Conservation (phyloP, 2,888 invertebrate species). For the Oxycera nigricornis region DNA sequence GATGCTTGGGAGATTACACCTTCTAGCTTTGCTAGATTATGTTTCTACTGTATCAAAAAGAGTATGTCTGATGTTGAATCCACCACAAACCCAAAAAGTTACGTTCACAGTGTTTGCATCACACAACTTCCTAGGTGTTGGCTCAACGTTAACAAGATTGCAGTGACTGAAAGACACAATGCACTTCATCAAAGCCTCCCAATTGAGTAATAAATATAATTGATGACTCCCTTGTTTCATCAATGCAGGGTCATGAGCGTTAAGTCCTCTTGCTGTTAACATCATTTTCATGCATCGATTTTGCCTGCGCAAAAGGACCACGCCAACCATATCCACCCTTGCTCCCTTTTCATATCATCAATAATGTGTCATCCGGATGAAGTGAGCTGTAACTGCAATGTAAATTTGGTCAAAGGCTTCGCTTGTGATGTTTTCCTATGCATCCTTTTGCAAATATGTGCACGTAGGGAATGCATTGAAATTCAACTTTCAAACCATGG, state of each 20-base stretch:
- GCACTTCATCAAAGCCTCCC: too few relatives aligned
- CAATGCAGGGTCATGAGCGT: neutral
- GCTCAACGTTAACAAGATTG: too few relatives aligned
- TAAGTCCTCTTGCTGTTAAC: neutral
- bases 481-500: conserved; percentile 10
- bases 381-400: neutral
- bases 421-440: neutral
- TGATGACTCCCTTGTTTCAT: neutral
- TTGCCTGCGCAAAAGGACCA: neutral
- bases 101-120: too few relatives aligned
- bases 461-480: conserved; percentile 27
- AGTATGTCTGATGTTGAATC: too few relatives aligned
- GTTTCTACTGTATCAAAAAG: too few relatives aligned
- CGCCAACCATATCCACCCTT: neutral
- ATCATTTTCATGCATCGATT: neutral
- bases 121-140: too few relatives aligned
- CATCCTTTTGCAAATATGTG: neutral
- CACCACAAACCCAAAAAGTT: too few relatives aligned
- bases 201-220: too few relatives aligned
- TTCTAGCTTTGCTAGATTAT: too few relatives aligned
- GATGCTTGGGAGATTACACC: too few relatives aligned
- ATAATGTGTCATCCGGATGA: neutral
- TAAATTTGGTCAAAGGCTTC: conserved; percentile 2
- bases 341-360: neutral
- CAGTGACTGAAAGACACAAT: too few relatives aligned